Evolutionary conservation across 2,113 vertebrate genomes (phyloP), one percentile per base, ranked within the genome.

Genomic region (Urocolius indicus): DNA sequence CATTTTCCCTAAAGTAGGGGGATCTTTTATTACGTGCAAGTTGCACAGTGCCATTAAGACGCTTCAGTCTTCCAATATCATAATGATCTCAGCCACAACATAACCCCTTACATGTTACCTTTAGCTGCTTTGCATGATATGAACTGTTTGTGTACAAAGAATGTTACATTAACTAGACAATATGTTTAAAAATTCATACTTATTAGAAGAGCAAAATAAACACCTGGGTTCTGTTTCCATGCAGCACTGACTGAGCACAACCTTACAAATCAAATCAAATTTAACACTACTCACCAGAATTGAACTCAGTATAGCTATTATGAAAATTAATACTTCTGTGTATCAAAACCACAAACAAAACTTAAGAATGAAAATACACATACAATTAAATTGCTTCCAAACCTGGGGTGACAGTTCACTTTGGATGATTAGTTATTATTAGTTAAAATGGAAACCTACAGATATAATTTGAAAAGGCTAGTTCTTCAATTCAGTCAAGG

Each of bases 261-360:
- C 38, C 45, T 22, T 86, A 65, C 54, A 88, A 91, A 91, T 81
- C 55, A 90, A 69, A 91, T 84, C 55, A 90, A 69, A 88, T 86
- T 52, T 88, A 91, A 85, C 69, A 52, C 58, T 55, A 46, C 81
- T 78, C 67, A 71, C 12, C 45, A 85, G 52, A 69, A 77, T 20
- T 82, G 45, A 68, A 62, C 46, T 87, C 48, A 79, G 49, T 52
- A 41, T 14, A 71, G 23, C 72, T 61, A 73, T 65, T 69, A 80
- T 22, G 55, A 71, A 89, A 82, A 81, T 94, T 84, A 87, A 89
- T 73, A 74, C 26, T 74, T 84, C 36, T 62, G 27, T 57, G 16
- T 10, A 52, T 26, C 51, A 86, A 93, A 78, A 82, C 38, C 38
- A 41, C 32, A 82, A 10, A 80, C 24, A 75, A 6, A 57, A 34